A percentile compares a stretch with the other conserved stretches of the same genome.
Conservation (phyloP, 53 echinoderm and acorn worm species). For the Henricia sp. region DNA sequence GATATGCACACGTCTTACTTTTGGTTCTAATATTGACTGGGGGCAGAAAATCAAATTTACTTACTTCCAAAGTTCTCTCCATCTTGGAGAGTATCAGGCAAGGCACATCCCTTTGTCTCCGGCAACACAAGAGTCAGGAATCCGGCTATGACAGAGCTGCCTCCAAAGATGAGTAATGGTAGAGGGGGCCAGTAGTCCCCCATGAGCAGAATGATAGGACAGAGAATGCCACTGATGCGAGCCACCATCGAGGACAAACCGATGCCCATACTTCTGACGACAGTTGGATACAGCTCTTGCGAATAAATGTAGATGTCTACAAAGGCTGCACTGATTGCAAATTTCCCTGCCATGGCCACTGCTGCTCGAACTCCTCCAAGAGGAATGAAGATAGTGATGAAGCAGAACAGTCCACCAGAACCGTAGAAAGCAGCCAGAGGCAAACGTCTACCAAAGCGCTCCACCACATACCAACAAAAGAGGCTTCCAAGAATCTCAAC, state of each 20-base stretch:
- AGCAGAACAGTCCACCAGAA: slow-evolving; percentile 6
- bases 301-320: slow-evolving; percentile 20
- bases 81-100: no score
- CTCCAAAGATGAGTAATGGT: slow-evolving; percentile 72
- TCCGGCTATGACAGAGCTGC: slow-evolving; percentile 54
- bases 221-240: slow-evolving; percentile 71
- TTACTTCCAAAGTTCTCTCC: slow-evolving; percentile 70
- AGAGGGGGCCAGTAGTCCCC: slow-evolving; percentile 66
- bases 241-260: slow-evolving; percentile 72
- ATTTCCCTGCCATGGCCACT: slow-evolving; percentile 40
- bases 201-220: slow-evolving; percentile 63
- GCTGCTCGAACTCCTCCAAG: slow-evolving; percentile 1
- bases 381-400: slow-evolving; percentile 31
- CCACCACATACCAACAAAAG: slow-evolving; percentile 7
- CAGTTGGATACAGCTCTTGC: slow-evolving; percentile 10
- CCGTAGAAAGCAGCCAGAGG: neutral
- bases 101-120: slow-evolving; percentile 55
- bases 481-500: slow-evolving; percentile 58
- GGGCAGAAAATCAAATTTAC: no score
- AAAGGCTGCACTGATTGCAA: slow-evolving; percentile 11
- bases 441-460: slow-evolving; percentile 26
- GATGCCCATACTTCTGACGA: slow-evolving; percentile 50
- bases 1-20: no score
- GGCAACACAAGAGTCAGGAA: slow-evolving; percentile 58
- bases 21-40: no score